Evolutionary conservation across 2,797 vertebrate species (phyloP).

Genomic region (Enteromius mattozi): DNA sequence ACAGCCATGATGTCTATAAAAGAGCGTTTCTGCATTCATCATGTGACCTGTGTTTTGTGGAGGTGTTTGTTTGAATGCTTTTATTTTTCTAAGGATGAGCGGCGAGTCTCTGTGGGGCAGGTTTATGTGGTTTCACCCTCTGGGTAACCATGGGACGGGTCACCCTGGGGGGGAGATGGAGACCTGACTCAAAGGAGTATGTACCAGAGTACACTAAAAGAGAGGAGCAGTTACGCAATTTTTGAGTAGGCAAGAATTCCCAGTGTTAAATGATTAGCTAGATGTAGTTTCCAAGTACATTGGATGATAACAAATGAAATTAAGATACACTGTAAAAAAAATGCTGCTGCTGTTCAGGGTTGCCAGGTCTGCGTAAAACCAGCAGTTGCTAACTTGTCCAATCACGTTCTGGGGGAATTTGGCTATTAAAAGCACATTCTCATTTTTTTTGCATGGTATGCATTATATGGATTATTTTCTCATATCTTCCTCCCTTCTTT

Average conservation of each 20-base stretch:
- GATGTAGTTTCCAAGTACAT: background rate
- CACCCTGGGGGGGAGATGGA: background rate
- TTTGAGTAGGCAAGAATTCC: background rate
- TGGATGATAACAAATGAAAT: background rate
- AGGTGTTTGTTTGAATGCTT: conserved; percentile 6
- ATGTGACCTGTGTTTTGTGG: background rate
- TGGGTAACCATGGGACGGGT: background rate
- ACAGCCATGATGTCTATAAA: background rate
- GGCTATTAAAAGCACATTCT: too few species aligned
- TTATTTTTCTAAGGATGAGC: background rate
- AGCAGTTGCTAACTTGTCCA: too few species aligned
- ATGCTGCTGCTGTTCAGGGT: background rate
- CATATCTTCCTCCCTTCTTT: background rate
- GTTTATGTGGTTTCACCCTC: conserved; percentile 6
- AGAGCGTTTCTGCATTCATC: background rate
- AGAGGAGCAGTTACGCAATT: background rate
- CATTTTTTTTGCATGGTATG: too few species aligned
- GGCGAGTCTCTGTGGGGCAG: background rate
- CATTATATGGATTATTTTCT: background rate
- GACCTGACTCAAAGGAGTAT: background rate
- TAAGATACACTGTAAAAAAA: background rate
- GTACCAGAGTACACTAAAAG: background rate
- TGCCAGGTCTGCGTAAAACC: background rate
- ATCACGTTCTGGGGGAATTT: too few species aligned
- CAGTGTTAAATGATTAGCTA: background rate